A percentile compares a stretch with the other conserved stretches of the same genome.
These are phyloP conservation scores for Hippolais icterina DNA, from an alignment of 2,113 vertebrate species.

Conservation along the genomic window DNA sequence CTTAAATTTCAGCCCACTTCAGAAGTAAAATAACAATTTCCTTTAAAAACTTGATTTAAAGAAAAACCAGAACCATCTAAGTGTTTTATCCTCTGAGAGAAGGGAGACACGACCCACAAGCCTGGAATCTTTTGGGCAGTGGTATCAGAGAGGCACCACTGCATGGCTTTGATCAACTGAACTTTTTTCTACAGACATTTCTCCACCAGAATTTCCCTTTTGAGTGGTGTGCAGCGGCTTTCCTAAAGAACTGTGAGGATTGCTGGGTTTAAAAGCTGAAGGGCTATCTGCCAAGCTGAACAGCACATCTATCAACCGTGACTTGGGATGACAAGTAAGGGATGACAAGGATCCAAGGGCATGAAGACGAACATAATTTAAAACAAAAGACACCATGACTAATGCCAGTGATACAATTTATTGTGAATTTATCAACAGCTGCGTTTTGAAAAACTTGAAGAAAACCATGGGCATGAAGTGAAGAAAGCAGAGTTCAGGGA, in stretches of 20 bases:
- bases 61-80: background rate
- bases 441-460: background rate
- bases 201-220: background rate
- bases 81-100: background rate
- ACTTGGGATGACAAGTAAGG: background rate
- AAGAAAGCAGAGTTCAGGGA: background rate
- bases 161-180: background rate
- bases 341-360: background rate
- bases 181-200: background rate
- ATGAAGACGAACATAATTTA: background rate
- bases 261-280: background rate
- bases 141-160: background rate
- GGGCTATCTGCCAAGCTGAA: background rate
- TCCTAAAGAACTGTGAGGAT: background rate
- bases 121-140: background rate
- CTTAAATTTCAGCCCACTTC: background rate
- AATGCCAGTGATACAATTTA: background rate
- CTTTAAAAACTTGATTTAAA: background rate
- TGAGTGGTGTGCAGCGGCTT: background rate
- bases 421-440: background rate
- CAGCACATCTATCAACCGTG: background rate
- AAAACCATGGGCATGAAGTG: background rate
- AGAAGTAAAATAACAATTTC: background rate
- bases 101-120: background rate
- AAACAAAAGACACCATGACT: background rate